Evolutionary conservation across 2,797 vertebrate species (phyloP).

Genomic region (Poecilia wingei): DNA sequence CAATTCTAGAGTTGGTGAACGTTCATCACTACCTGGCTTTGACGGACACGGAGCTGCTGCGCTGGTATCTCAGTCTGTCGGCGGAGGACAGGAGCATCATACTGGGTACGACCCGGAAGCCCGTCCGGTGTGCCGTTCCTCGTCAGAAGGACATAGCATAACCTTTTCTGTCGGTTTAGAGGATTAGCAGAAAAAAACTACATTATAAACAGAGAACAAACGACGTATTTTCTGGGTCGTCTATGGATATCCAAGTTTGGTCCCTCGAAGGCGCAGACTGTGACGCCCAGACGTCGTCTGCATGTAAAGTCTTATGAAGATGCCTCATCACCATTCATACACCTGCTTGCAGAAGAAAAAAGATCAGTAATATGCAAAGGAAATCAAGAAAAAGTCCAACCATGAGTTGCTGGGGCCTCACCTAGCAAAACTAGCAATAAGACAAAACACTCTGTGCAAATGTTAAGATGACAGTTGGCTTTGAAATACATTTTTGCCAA

Average conservation of each 20-base stretch:
- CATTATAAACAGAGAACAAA: neutral
- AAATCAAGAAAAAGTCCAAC: too few species aligned
- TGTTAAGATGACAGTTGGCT: too few species aligned
- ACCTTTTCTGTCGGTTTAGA: neutral
- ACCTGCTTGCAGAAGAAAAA: too few species aligned
- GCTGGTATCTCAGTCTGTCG: conserved; percentile 68
- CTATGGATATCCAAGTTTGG: neutral
- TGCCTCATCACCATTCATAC: too few species aligned
- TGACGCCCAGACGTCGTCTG: too few species aligned
- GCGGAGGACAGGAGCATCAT: conserved; percentile 60
- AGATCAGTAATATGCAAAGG: too few species aligned
- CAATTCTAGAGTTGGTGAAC: conserved; percentile 64
- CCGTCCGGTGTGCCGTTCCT: neutral
- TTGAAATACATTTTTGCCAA: too few species aligned
- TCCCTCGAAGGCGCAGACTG: neutral
- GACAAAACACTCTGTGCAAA: too few species aligned
- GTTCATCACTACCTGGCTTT: conserved; percentile 33
- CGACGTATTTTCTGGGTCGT: neutral
- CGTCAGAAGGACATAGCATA: neutral
- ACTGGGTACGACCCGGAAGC: conserved; percentile 45
- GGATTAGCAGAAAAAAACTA: neutral
- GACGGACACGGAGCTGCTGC: conserved; percentile 58
- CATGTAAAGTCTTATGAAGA: too few species aligned
- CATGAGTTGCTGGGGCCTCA: too few species aligned
- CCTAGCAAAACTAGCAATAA: too few species aligned